These are phyloP conservation scores for Theonella swinhoei DNA, from an alignment of 37 sponge, comb jelly and placozoan genomes.

Conservation along the genomic window DNA sequence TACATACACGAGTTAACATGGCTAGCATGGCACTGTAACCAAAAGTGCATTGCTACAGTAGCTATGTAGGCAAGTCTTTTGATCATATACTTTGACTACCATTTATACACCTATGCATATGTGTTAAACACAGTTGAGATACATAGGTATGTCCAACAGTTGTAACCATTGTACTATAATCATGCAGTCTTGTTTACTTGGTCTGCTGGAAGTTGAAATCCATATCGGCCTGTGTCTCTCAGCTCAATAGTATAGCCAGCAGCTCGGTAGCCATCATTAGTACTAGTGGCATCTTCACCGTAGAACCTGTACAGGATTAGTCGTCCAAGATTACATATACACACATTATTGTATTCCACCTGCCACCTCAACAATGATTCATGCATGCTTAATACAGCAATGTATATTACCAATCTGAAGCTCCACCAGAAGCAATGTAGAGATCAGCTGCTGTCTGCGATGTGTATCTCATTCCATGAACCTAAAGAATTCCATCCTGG, in stretches of 20 bases:
- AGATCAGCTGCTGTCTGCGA: conserved; percentile 57
- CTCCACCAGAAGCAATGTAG: conserved; percentile 59
- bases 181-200: conserved; percentile 50
- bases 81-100: too few species aligned
- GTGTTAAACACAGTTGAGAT: too few species aligned
- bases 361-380: too few species aligned
- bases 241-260: conserved; percentile 70
- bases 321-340: background rate
- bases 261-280: conserved; percentile 53
- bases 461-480: conserved; percentile 38
- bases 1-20: too few species aligned
- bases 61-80: too few species aligned
- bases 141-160: too few species aligned
- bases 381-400: background rate
- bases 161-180: too few species aligned
- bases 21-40: background rate
- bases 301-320: conserved; percentile 50
- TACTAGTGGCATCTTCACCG: conserved; percentile 40
- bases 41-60: background rate
- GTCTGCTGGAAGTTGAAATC: conserved; percentile 62
- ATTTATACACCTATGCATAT: too few species aligned
- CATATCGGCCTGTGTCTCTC: conserved; percentile 45
- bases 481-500: background rate
- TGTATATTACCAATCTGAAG: conserved; percentile 56
- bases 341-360: too few species aligned